Evolutionary conservation across 2,888 invertebrate species (phyloP), one percentile per base, ranked within the genome.

Genomic region (Drosophila tanythrix): DNA sequence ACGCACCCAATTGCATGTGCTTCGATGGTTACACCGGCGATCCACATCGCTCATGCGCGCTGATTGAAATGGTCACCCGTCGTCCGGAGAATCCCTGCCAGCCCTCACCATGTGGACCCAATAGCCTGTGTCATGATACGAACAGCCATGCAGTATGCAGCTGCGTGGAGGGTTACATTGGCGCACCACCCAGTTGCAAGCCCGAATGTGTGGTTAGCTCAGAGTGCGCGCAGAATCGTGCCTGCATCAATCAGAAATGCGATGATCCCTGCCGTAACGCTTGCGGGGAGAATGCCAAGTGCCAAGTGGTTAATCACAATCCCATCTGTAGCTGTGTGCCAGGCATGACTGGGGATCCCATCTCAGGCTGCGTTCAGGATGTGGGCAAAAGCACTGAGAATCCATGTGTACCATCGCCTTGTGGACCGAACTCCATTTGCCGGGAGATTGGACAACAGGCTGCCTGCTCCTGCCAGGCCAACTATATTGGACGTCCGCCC

Each of bases 341-440:
- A 40, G 95, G 95, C 62, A 94, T 94, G 92, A 94, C 95, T 29
- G 96, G 96, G 55, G 95, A 96, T 93, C 95, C 96, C 69, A 95
- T 95, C 85, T 92, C 93, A 21, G 93, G 94, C 66, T 95, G 95
- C 76, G 79, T 92, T 48, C 91, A 93, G 90, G 94, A 94, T 76
- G 92, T 93, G 43, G 87, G 58, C 1, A 81, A 74, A 31, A 73
- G 57, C 31, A 76, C 83, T 6, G 90, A 82, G 74, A 95, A 96
- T 91, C 97, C 97, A 36, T 97, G 97, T 91, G 93, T 94, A 56
- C 97, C 97, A 18, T 96, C 96, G 76, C 97, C 97, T 0, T 97
- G 97, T 92, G 97, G 97, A 63, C 96, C 97, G 1, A 96, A 97
- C 91, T 96, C 97, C 6, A 96, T 96, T 91, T 97, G 97, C 91